These are phyloP conservation scores for Pangasius macronema DNA, from an alignment of 2,797 vertebrate species.

Conservation along the genomic window DNA sequence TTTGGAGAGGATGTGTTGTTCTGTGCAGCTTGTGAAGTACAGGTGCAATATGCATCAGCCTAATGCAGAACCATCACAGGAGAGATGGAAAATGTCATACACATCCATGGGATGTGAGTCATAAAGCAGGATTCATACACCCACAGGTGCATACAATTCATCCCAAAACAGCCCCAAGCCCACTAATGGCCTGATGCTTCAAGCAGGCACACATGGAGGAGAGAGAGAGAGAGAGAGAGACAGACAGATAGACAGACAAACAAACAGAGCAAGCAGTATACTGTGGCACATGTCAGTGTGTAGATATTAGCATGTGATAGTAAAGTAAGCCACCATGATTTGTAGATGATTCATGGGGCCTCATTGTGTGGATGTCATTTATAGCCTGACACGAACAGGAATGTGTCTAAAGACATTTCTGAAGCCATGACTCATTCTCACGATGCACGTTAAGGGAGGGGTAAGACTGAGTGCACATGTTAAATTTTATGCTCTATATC, in stretches of 20 bases:
- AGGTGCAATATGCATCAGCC: conserved; percentile 33
- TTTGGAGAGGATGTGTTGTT: conserved; percentile 11
- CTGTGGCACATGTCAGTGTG: not conserved
- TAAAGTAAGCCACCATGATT: conserved; percentile 4
- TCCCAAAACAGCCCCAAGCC: conserved; percentile 21
- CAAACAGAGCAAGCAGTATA: not conserved
- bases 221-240: not conserved
- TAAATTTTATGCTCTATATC: not conserved
- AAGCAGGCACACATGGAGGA: not conserved
- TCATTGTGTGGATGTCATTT: conserved; percentile 30
- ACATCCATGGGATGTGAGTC: conserved; percentile 36
- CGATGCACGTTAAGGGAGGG: not conserved
- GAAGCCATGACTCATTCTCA: conserved; percentile 22
- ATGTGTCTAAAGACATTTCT: conserved; percentile 8
- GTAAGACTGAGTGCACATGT: not conserved
- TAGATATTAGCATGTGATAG: not conserved
- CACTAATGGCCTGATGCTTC: conserved; percentile 15
- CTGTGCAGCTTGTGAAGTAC: not conserved
- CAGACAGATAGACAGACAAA: not conserved
- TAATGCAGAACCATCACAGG: not conserved
- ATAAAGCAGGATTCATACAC: conserved; percentile 34
- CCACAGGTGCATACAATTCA: conserved; percentile 36
- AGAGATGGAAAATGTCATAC: conserved; percentile 30
- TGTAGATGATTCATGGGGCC: conserved; percentile 19
- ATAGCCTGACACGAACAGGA: conserved; percentile 17